Conservation (phyloP, 2,888 invertebrate species). For the Anoplius nigerrimus region DNA sequence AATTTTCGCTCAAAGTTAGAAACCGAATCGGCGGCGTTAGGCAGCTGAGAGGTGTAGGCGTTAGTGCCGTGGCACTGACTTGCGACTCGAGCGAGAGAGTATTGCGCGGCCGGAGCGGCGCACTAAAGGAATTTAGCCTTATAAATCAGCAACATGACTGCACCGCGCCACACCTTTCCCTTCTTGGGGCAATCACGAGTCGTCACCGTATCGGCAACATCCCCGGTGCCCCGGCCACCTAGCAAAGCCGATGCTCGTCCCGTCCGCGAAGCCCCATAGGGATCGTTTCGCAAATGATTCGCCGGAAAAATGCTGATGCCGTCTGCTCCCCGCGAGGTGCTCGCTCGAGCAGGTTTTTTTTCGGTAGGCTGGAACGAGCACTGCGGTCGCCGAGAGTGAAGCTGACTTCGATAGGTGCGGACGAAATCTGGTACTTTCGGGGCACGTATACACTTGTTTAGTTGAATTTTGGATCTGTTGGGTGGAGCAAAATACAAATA, state of each 20-base stretch:
- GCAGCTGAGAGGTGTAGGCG: slow-evolving; percentile 56
- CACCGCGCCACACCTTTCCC: slow-evolving; percentile 74
- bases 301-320: too few species aligned
- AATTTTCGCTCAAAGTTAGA: slow-evolving; percentile 55
- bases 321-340: not conserved
- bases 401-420: too few species aligned
- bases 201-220: slow-evolving; percentile 74
- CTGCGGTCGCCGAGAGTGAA: too few species aligned
- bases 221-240: slow-evolving; percentile 53
- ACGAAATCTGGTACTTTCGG: too few species aligned
- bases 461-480: too few species aligned
- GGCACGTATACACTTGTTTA: too few species aligned
- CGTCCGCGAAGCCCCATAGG: slow-evolving; percentile 49
- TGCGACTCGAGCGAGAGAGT: slow-evolving; percentile 48
- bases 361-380: too few species aligned
- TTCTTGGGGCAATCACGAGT: slow-evolving; percentile 75
- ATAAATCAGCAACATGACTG: slow-evolving; percentile 75
- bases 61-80: slow-evolving; percentile 43
- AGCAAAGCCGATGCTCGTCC: slow-evolving; percentile 33
- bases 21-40: slow-evolving; percentile 55
- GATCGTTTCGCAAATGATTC: slow-evolving; percentile 47
- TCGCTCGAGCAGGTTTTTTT: too few species aligned
- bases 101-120: slow-evolving; percentile 55
- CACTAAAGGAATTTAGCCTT: slow-evolving; percentile 72
- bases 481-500: too few species aligned